Conservation (phyloP, 2,113 vertebrate genomes). For the Carassius carassius region DNA sequence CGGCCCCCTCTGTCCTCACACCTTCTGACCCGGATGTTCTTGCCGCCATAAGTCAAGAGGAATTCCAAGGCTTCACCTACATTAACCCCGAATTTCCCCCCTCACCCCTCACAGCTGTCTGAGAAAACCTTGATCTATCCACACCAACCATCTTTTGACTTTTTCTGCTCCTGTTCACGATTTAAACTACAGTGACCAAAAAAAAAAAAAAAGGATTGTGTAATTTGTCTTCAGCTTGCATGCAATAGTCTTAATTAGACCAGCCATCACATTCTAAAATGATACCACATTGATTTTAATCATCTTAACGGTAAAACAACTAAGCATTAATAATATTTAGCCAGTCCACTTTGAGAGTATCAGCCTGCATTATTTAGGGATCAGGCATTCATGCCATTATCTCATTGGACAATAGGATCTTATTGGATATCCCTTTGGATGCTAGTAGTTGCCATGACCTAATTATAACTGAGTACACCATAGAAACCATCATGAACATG, state of each 20-base stretch:
- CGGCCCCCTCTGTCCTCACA: slow-evolving; percentile 82
- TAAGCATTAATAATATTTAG: slow-evolving; percentile 2
- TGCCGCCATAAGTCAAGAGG: slow-evolving; percentile 86
- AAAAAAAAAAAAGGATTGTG: not conserved
- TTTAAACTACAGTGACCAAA: slow-evolving; percentile 23
- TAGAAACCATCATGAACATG: not conserved
- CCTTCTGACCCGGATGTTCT: slow-evolving; percentile 87
- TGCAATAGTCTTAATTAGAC: slow-evolving; percentile 3
- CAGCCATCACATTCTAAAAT: not conserved
- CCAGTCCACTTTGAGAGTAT: not conserved
- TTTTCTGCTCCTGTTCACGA: not conserved
- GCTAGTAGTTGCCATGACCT: slow-evolving; percentile 28
- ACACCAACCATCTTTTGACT: not conserved
- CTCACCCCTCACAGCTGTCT: slow-evolving; percentile 75
- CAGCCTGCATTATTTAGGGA: slow-evolving; percentile 8
- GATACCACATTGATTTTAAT: not conserved
- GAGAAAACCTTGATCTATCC: slow-evolving; percentile 47
- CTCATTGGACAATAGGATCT: slow-evolving; percentile 6
- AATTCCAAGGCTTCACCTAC: slow-evolving; percentile 87
- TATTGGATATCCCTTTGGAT: slow-evolving; percentile 21
- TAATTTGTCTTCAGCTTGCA: not conserved
- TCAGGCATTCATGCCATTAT: slow-evolving; percentile 13
- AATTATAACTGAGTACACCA: not conserved
- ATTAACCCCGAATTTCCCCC: slow-evolving; percentile 80
- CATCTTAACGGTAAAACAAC: not conserved